These are phyloP conservation scores for Eilema sororculum DNA, from an alignment of 2,888 invertebrate genomes.

Conservation along the genomic window DNA sequence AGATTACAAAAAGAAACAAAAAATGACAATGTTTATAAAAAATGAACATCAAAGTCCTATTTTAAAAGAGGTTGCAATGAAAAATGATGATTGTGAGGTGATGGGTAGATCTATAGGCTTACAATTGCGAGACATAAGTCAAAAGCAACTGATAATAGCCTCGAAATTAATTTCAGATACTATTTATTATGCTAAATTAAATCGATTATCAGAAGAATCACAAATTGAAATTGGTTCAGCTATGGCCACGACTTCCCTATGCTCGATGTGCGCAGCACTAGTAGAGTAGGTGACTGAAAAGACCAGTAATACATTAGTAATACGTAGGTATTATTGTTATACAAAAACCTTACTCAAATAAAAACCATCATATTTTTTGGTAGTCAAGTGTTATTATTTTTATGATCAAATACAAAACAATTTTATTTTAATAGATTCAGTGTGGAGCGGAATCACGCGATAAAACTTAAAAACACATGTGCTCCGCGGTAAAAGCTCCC, in stretches of 20 bases:
- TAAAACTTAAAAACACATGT: too few relatives aligned
- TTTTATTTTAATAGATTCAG: too few relatives aligned
- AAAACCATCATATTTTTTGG: too few relatives aligned
- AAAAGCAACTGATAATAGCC: constrained; percentile 21
- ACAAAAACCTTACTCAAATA: too few relatives aligned
- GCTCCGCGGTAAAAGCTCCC: too few relatives aligned
- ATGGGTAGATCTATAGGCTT: constrained; percentile 25
- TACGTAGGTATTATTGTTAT: too few relatives aligned
- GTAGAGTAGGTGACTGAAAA: neutral
- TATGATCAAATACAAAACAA: too few relatives aligned
- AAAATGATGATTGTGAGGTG: constrained; percentile 22
- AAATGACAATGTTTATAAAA: constrained; percentile 12
- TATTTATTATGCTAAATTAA: constrained; percentile 23
- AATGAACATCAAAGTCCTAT: neutral
- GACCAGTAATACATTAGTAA: too few relatives aligned
- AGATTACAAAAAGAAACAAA: constrained; percentile 15
- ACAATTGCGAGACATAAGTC: constrained; percentile 20
- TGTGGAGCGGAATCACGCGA: too few relatives aligned
- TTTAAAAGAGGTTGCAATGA: neutral
- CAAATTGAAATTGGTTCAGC: constrained; percentile 20
- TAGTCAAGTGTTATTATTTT: too few relatives aligned
- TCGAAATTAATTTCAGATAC: constrained; percentile 23
- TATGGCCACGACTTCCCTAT: neutral
- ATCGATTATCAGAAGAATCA: constrained; percentile 22
- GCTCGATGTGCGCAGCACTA: constrained; percentile 16